Base-by-base conservation (phyloP, 2,888 invertebrate species). In the Dicyrtoma fusca region DNA sequence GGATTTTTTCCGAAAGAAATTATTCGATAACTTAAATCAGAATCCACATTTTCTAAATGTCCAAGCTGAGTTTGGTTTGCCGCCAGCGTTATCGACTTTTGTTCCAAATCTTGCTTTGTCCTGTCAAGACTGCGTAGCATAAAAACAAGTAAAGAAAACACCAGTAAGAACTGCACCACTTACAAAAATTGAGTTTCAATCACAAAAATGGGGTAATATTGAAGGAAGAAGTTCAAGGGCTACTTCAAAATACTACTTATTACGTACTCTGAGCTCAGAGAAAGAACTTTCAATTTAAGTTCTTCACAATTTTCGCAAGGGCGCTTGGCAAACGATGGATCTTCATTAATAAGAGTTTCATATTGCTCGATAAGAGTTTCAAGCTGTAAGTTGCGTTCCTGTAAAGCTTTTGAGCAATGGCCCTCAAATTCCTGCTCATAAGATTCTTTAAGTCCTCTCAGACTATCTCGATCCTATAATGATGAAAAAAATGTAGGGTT, bases 1-100 rank as follows among this genome's bases (percentile, higher is more conserved):
- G 80, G 80, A 71, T 80, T 80, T 10, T 74, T 74, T 14, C 76
- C 77, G 68, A 78, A 80, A 0, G 80, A 74, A 19, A 80, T 75
- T 26, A 80, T 73, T 72, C 76, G 76, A 14, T 76, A 51, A 13
- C 78, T 71, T 47, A 65, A 45, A 57, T 71, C 71, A 8, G 34
- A 26, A 47, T 65, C 55, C 1, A 65, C 21, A n/a, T 17, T 47
- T 55, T 55, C 63, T 13, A 64, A 17, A 13, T 53, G n/a, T 47
- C 11, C 21, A 25, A 47, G n/a, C 19, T 63, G 25, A 34, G 23
- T 64, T 62, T 59, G 57, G 44, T 69, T 69, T 17, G 34, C 53
- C 10, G 47, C 26, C 26, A 66, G 25, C n/a, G 11, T 61, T 14
- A 53, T 44, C 4, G 64, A 19, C 13, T 63, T 57, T 19, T 63